Percentiles rank a stretch among this genome's conserved stretches.
These are phyloP conservation scores for Neosalanx taihuensis DNA, from an alignment of 2,797 vertebrate species.

Conservation along the genomic window DNA sequence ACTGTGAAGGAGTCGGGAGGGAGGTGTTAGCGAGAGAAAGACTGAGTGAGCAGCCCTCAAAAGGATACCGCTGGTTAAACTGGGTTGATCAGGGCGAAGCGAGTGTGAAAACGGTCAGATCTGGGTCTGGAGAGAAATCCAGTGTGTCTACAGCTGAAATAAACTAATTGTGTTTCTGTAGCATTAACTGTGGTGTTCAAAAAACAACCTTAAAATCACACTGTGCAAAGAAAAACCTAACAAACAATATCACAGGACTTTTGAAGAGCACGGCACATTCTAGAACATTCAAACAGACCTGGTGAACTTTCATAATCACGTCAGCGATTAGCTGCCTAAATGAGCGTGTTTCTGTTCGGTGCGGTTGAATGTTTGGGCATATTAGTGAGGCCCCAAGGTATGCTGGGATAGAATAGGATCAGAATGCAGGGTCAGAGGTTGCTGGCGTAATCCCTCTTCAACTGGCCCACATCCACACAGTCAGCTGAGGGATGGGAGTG, in stretches of 20 bases:
- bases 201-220: neutral
- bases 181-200: neutral
- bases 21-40: neutral
- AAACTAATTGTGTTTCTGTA: neutral
- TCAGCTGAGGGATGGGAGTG: conserved; percentile 11
- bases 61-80: conserved; percentile 47
- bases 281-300: conserved; percentile 28
- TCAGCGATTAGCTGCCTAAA: conserved; percentile 28
- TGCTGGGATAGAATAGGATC: conserved; percentile 35
- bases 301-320: conserved; percentile 29
- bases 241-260: neutral
- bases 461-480: conserved; percentile 5
- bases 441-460: conserved; percentile 23
- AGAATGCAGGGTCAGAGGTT: conserved; percentile 52
- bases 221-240: neutral
- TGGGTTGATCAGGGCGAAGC: conserved; percentile 41
- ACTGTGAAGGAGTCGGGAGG: neutral
- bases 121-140: conserved; percentile 42
- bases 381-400: conserved; percentile 49
- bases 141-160: neutral
- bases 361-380: neutral
- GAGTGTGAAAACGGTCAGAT: no score
- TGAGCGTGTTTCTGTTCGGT: conserved; percentile 43
- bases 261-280: neutral
- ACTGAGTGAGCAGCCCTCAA: no score